These are phyloP conservation scores for Leptinotarsa defecta DNA, from an alignment of 1,140 invertebrate genomes.

Conservation along the genomic window DNA sequence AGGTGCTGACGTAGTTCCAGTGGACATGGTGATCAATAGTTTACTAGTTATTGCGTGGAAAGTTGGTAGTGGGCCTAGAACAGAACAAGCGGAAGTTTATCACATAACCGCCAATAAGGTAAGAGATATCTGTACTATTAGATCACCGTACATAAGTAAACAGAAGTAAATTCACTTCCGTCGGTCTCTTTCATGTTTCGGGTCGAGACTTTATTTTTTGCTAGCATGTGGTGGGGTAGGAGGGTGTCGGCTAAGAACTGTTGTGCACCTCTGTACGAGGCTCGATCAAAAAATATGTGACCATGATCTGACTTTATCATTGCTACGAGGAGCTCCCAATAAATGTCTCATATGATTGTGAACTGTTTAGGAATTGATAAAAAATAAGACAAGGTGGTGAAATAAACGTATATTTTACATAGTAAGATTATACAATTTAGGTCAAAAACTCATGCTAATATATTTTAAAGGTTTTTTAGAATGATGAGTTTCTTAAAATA, in stretches of 20 bases:
- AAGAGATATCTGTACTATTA: neutral
- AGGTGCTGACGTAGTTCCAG: constrained; percentile 75
- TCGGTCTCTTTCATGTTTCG: neutral
- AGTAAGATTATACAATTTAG: too few species aligned
- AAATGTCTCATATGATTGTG: too few species aligned
- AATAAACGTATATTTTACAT: too few species aligned
- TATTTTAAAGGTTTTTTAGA: too few species aligned
- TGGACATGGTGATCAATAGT: constrained; percentile 79
- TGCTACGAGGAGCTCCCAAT: too few species aligned
- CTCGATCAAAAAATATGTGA: too few species aligned
- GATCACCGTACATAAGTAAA: neutral
- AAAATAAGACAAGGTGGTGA: too few species aligned
- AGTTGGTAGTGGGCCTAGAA: constrained; percentile 54
- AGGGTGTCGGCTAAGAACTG: neutral
- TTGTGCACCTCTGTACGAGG: neutral
- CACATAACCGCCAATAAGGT: constrained; percentile 43
- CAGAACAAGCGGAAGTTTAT: constrained; percentile 50
- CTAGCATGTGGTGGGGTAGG: neutral
- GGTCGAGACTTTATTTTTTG: neutral
- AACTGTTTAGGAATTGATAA: too few species aligned
- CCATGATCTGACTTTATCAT: too few species aligned
- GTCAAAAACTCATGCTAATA: too few species aligned
- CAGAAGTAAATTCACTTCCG: neutral
- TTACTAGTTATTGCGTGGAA: constrained; percentile 77
- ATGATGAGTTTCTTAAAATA: too few species aligned